A percentile compares a stretch with the other conserved stretches of the same genome.
Evolutionary conservation across 2,888 invertebrate species (phyloP).

Genomic region (Orthosia cruda): DNA sequence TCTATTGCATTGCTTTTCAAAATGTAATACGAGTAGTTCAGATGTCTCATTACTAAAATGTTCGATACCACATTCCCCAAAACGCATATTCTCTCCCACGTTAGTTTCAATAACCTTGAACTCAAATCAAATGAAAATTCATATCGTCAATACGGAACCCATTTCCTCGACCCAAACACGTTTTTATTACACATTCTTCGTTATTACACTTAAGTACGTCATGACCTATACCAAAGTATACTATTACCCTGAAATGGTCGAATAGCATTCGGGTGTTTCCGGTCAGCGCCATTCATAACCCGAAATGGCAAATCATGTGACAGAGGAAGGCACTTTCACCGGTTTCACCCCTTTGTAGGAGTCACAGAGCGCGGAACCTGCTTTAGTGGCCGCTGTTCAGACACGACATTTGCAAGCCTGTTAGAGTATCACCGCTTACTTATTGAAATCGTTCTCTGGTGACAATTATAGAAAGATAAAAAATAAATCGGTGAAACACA

Average conservation of each 20-base stretch:
- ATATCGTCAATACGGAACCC: constrained; percentile 30
- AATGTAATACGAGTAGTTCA: neutral
- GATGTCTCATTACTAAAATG: neutral
- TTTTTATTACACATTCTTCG: constrained; percentile 9
- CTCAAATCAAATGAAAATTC: constrained; percentile 44
- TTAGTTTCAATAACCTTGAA: constrained; percentile 1
- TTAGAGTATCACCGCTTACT: too few relatives aligned
- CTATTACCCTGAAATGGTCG: constrained; percentile 56
- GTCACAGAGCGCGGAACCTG: neutral
- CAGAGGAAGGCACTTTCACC: constrained; percentile 57
- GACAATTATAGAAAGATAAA: too few relatives aligned
- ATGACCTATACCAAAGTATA: constrained; percentile 17
- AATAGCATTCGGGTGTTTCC: constrained; percentile 67
- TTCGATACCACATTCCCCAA: neutral
- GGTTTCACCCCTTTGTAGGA: constrained; percentile 47
- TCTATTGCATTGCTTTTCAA: neutral
- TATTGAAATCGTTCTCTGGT: too few relatives aligned
- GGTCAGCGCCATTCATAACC: constrained; percentile 66
- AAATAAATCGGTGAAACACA: too few relatives aligned
- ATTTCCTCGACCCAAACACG: constrained; percentile 37
- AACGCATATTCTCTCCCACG: neutral
- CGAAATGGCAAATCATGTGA: constrained; percentile 61
- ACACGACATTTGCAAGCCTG: too few relatives aligned
- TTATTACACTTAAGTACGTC: constrained; percentile 35
- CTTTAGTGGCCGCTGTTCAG: too few relatives aligned